Base-by-base conservation (phyloP, 2,797 vertebrate genomes). In the Myoxocephalus aenaeus region DNA sequence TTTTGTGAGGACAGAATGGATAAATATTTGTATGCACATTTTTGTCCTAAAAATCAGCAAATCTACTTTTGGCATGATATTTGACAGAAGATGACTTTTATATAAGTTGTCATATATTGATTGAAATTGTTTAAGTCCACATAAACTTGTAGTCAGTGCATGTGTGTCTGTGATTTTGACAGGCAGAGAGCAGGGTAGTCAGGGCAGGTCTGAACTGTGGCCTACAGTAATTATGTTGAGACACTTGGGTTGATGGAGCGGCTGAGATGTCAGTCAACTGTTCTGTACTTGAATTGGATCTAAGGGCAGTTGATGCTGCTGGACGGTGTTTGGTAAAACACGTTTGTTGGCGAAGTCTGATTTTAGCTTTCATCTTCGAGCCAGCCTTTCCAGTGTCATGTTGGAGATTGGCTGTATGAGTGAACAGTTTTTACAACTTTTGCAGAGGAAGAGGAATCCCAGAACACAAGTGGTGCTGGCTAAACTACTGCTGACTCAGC, bases 1-100 rank as follows among this genome's bases (percentile, higher is more conserved):
- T 65, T 68, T 56, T 54, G 29, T 29, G 44, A 69, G 20, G 34
- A 40, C 46, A 42, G n/a, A 38, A 11, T 20, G 11, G 13, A 22
- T 68, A 32, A 38, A 50, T 74, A 9, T 48, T 51, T 70, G 62
- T 17, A 70, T 61, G 64, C n/a, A 44, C 17, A 20, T 36, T 2
- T 29, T 38, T 7, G 36, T 54, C 25, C 44, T 34, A 38, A 65
- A 76, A 53, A n/a, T 69, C 51, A 5, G 15, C 42, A 14, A 48
- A 27, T 63, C 67, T 65, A 59, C 8, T 59, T 53, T 40, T 54
- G 32, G 17, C 34, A 68, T 57, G 1, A 68, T 20, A 46, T 7
- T 27, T 22, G 13, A 15, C 14, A 65, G 11, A 20, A 12, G 34
- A 51, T 7, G 17, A 25, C 32, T 54, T 48, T 29, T 25, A 40